Conservation (phyloP, 2,113 vertebrate species). For the Coregonus clupeaformis region DNA sequence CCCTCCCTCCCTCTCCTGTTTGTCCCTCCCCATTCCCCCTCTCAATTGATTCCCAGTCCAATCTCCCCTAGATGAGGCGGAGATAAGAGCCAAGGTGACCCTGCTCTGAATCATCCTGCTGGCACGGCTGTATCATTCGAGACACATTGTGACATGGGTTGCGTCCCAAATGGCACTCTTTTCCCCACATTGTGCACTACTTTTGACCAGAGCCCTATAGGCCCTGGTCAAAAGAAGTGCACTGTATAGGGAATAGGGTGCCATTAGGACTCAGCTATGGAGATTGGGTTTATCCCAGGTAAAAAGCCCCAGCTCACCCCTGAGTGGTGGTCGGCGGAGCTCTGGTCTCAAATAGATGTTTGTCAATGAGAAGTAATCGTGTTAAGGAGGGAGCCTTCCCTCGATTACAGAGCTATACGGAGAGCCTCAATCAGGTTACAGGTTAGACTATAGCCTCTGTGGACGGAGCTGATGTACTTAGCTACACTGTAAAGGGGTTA, state of each 20-base stretch:
- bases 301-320: conserved; percentile 21
- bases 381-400: conserved; percentile 25
- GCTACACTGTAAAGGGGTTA: too few relatives aligned
- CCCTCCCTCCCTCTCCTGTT: not conserved
- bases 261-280: conserved; percentile 14
- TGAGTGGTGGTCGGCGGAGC: not conserved
- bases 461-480: not conserved
- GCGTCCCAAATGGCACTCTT: too few relatives aligned
- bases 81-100: conserved; percentile 62
- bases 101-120: conserved; percentile 34
- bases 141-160: conserved; percentile 30
- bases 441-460: conserved; percentile 15
- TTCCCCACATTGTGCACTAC: too few relatives aligned
- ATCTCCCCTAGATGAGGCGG: conserved; percentile 26
- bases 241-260: too few relatives aligned
- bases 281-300: conserved; percentile 59
- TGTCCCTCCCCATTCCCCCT: not conserved
- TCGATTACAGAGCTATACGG: not conserved
- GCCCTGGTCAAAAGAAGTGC: too few relatives aligned
- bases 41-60: conserved; percentile 49
- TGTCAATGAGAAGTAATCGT: conserved; percentile 47
- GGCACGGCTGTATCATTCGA: conserved; percentile 49
- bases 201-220: too few relatives aligned
- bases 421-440: conserved; percentile 23
- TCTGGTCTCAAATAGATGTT: conserved; percentile 35